phyloP scores from a whole-genome alignment of 2,888 invertebrate genomes.

The Melanargia galathea region DNA sequence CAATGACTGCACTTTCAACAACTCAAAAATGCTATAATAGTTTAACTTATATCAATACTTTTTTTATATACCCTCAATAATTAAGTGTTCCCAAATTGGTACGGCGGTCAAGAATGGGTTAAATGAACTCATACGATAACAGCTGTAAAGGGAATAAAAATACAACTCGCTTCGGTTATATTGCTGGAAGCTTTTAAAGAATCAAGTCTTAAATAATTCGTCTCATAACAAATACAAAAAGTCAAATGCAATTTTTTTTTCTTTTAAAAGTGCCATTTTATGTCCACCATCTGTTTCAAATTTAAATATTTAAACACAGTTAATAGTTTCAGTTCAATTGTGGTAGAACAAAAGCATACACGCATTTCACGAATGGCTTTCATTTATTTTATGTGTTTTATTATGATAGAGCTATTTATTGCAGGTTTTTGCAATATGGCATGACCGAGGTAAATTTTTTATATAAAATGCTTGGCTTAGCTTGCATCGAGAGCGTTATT shows the following conservation, averaged over 20 bases:
- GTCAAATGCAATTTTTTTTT: too few species aligned
- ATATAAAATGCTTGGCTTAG: not conserved
- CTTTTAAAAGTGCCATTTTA: too few species aligned
- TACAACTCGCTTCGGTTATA: not conserved
- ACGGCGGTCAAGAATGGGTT: too few species aligned
- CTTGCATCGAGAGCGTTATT: not conserved
- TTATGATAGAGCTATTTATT: not conserved
- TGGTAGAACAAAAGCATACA: not conserved
- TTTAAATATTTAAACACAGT: not conserved
- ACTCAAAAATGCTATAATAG: too few species aligned
- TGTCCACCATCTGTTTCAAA: too few species aligned
- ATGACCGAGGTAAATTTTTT: not conserved
- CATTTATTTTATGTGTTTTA: slow-evolving; percentile 8
- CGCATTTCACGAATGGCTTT: not conserved
- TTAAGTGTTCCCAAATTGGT: too few species aligned
- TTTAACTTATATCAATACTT: too few species aligned
- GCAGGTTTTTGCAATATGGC: not conserved
- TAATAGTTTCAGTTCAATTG: not conserved
- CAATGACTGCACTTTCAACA: too few species aligned
- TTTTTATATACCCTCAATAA: too few species aligned
- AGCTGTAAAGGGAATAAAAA: slow-evolving; percentile 12
- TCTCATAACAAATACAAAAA: too few species aligned
- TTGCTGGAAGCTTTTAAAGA: not conserved
- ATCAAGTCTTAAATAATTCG: not conserved
- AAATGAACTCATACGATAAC: slow-evolving; percentile 24